Evolutionary conservation across 2,888 invertebrate genomes (phyloP), one percentile per base, ranked within the genome.

Genomic region (Desoria tigrina): DNA sequence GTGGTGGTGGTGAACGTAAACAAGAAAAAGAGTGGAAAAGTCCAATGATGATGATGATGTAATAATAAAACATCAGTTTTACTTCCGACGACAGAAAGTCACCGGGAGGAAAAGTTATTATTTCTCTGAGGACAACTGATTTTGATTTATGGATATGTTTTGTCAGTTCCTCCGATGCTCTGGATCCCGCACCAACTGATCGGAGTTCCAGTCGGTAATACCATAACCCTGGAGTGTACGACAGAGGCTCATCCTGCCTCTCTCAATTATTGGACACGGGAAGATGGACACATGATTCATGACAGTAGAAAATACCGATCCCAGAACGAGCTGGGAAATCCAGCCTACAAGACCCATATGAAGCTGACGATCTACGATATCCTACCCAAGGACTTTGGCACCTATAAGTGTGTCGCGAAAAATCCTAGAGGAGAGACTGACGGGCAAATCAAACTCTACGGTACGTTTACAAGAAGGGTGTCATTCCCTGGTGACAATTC

Each of bases 241-340:
- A 91, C 92, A 6, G 94, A 94, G 81, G 93, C 94, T 1, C 90
- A 92, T 82, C 94, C 94, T 2, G 90, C 90, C 32, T 93, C 94
- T 18, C 84, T 94, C 66, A 92, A 90, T 79, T 94, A 93, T 82
- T 93, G 92, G 93, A 91, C 92, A 0, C 83, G 90, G 66, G 91
- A 90, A 79, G 90, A 90, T 77, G 90, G 90, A 11, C 88, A 90
- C 78, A 93, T 93, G 92, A 91, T 93, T 73, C 91, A 91, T 79
- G 91, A 92, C 78, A 90, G 88, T 60, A 80, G 83, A 63, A 93
- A 93, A 80, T 93, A 92, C 80, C 88, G 84, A 69, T 79, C 78
- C 23, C 77, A 78, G 65, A 89, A 88, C 74, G 86, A 84, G 11
- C 80, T 87, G 26, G 88, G 88, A 77, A 77, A 81, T 23, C 90